These are phyloP conservation scores for Tipula helvola DNA, from an alignment of 2,888 invertebrate species.

Conservation along the genomic window DNA sequence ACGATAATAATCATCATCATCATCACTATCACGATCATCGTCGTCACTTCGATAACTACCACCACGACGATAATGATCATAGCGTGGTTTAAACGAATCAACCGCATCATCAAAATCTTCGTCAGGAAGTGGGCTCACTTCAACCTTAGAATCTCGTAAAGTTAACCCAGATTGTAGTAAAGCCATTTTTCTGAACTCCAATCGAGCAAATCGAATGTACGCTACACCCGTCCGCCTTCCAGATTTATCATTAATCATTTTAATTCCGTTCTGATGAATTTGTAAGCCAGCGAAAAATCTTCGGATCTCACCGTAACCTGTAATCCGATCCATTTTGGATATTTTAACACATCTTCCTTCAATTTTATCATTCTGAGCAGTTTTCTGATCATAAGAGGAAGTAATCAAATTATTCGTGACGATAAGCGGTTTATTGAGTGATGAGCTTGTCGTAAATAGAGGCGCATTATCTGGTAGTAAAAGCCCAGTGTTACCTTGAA, in stretches of 20 bases:
- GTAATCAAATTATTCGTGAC: neutral
- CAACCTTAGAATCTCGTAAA: slow-evolving; percentile 53
- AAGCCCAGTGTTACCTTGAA: slow-evolving; percentile 25
- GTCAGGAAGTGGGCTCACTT: slow-evolving; percentile 55
- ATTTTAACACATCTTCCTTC: slow-evolving; percentile 51
- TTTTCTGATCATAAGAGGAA: neutral
- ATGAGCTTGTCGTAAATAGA: neutral
- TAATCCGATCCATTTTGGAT: slow-evolving; percentile 57
- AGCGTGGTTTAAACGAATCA: slow-evolving; percentile 51
- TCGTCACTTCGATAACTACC: slow-evolving; percentile 8
- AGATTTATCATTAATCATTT: slow-evolving; percentile 67
- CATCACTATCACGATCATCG: slow-evolving; percentile 10
- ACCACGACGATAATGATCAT: neutral
- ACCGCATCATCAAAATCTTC: slow-evolving; percentile 60
- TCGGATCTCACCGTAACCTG: slow-evolving; percentile 68
- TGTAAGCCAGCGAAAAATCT: slow-evolving; percentile 65
- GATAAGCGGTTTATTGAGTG: neutral
- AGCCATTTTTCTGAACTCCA: slow-evolving; percentile 58
- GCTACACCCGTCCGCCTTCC: slow-evolving; percentile 71
- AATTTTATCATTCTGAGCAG: slow-evolving; percentile 9
- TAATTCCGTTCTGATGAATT: slow-evolving; percentile 72
- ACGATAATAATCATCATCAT: neutral
- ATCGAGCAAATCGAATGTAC: slow-evolving; percentile 61
- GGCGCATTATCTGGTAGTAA: neutral
- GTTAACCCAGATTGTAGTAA: slow-evolving; percentile 49